A percentile compares a stretch with the other conserved stretches of the same genome.
Evolutionary conservation across 2,888 invertebrate genomes (phyloP).

Genomic region (Bibio marci): DNA sequence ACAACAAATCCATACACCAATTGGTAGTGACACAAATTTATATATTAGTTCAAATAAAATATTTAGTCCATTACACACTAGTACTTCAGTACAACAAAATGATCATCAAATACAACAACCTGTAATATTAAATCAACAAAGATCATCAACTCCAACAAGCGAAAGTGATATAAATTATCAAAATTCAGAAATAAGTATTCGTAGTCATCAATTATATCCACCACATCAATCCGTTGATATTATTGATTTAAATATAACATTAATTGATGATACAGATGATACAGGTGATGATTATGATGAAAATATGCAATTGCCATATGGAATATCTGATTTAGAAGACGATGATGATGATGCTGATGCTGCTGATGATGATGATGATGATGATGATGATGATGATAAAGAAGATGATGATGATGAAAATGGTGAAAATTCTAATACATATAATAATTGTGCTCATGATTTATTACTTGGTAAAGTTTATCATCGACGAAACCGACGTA

Average conservation of each 20-base stretch:
- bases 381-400: slow-evolving; percentile 15
- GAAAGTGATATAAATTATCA: slow-evolving; percentile 48
- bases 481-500: too few relatives aligned
- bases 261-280: slow-evolving; percentile 25
- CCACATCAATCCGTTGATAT: slow-evolving; percentile 36
- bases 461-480: slow-evolving; percentile 6
- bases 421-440: slow-evolving; percentile 8
- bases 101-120: too few relatives aligned
- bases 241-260: slow-evolving; percentile 32
- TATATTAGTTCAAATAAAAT: slow-evolving; percentile 1
- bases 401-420: slow-evolving; percentile 22
- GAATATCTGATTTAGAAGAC: slow-evolving; percentile 28
- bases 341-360: slow-evolving; percentile 16
- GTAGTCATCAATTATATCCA: slow-evolving; percentile 44
- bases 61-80: not conserved
- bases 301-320: slow-evolving; percentile 19
- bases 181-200: slow-evolving; percentile 45
- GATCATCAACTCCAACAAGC: slow-evolving; percentile 29
- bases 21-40: slow-evolving; percentile 4
- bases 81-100: slow-evolving; percentile 1
- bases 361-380: slow-evolving; percentile 14
- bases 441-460: slow-evolving; percentile 15
- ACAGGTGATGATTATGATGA: slow-evolving; percentile 23
- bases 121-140: not conserved
- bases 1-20: slow-evolving; percentile 2